Evolutionary conservation across 2,888 invertebrate species (phyloP).

Genomic region (Microctonus brassicae): DNA sequence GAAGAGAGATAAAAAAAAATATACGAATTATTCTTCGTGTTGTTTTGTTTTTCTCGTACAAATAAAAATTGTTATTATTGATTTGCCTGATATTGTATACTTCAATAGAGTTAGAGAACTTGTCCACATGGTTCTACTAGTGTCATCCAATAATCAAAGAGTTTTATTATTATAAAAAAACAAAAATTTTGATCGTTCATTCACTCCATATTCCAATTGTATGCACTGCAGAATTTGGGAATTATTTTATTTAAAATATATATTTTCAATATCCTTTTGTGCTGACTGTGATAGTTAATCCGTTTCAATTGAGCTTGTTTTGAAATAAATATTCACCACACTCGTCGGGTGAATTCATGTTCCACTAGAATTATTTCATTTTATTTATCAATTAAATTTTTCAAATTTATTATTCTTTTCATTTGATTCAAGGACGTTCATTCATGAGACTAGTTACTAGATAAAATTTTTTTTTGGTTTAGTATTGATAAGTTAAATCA

Average conservation of each 20-base stretch:
- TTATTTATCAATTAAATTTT: neutral
- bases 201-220: conserved; percentile 45
- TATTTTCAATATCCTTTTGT: no score
- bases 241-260: no score
- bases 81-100: neutral
- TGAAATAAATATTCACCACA: neutral
- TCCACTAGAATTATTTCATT: neutral
- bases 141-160: neutral
- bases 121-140: neutral
- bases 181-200: conserved; percentile 32
- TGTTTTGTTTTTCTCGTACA: neutral
- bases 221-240: conserved; percentile 47
- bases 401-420: neutral
- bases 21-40: no score
- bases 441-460: no score
- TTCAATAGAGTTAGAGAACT: neutral
- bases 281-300: no score
- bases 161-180: neutral
- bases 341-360: neutral
- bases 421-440: neutral
- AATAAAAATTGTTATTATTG: neutral
- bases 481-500: no score
- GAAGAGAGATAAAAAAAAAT: no score
- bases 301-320: neutral
- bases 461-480: no score